Conservation (phyloP, 2,888 invertebrate genomes). For the Cistogaster globosa region DNA sequence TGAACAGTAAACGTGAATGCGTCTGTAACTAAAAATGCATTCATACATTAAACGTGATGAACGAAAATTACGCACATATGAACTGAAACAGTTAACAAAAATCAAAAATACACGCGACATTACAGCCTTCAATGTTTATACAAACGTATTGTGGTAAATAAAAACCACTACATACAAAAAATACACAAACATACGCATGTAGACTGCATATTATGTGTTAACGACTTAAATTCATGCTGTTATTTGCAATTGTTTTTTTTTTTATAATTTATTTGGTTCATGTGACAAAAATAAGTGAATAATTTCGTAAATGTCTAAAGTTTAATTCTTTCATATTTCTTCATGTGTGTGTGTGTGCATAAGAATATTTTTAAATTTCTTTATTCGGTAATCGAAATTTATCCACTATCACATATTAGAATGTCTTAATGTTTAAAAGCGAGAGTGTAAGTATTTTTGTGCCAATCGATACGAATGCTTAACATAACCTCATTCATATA, state of each 20-base stretch:
- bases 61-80: slow-evolving; percentile 42
- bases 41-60: slow-evolving; percentile 47
- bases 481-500: too few relatives aligned
- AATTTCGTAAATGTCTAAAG: slow-evolving; percentile 10
- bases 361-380: too few relatives aligned
- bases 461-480: too few relatives aligned
- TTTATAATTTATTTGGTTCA: background rate
- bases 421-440: too few relatives aligned
- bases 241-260: background rate
- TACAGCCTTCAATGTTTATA: slow-evolving; percentile 59
- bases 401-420: too few relatives aligned
- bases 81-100: slow-evolving; percentile 56
- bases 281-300: slow-evolving; percentile 23
- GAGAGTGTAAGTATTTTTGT: too few relatives aligned
- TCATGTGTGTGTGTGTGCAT: background rate
- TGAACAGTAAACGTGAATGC: background rate
- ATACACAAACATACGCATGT: slow-evolving; percentile 9
- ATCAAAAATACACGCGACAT: slow-evolving; percentile 67
- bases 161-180: slow-evolving; percentile 43
- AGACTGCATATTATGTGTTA: slow-evolving; percentile 28
- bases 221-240: slow-evolving; percentile 27
- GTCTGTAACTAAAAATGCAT: slow-evolving; percentile 31
- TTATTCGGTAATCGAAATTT: too few relatives aligned
- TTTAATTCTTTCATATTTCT: too few relatives aligned
- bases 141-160: slow-evolving; percentile 58